Percentiles rank a stretch among this genome's conserved stretches.
Evolutionary conservation across 2,888 invertebrate genomes (phyloP).

Genomic region (Plutella xylostella): DNA sequence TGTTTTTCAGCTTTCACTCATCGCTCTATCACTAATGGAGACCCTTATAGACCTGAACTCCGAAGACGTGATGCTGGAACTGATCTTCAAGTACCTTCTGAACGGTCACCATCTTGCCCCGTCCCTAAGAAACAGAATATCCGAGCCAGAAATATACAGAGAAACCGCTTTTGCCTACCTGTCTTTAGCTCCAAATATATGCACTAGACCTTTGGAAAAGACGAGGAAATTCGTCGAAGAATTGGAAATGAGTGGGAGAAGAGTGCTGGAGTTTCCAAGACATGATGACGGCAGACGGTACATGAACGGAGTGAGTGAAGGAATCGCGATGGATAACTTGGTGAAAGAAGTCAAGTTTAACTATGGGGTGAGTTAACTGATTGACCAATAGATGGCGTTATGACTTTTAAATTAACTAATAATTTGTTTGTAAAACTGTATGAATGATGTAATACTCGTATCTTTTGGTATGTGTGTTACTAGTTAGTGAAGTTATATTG

Average conservation of each 20-base stretch:
- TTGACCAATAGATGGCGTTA: no score
- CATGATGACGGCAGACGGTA: constrained; percentile 32
- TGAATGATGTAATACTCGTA: no score
- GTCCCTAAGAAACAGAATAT: constrained; percentile 30
- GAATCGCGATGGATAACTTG: constrained; percentile 52
- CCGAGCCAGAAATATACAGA: constrained; percentile 46
- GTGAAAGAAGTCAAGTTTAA: constrained; percentile 52
- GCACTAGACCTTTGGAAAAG: constrained; percentile 44
- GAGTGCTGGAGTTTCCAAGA: constrained; percentile 38
- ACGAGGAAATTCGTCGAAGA: constrained; percentile 55
- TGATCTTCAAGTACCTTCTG: constrained; percentile 84
- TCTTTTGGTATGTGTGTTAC: no score
- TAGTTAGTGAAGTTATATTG: no score
- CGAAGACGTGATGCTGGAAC: constrained; percentile 95
- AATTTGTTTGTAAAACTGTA: no score
- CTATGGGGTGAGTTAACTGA: constrained; percentile 44
- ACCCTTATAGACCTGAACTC: constrained; percentile 92
- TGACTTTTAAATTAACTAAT: no score
- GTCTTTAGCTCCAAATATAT: constrained; percentile 72
- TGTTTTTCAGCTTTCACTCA: constrained; percentile 82
- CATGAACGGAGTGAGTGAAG: constrained; percentile 45
- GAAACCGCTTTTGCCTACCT: constrained; percentile 52
- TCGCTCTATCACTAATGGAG: constrained; percentile 90
- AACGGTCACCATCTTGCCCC: constrained; percentile 50
- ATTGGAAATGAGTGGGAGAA: constrained; percentile 38